phyloP scores from a whole-genome alignment of 2,113 vertebrate species.

The Cranoglanis bouderius region DNA sequence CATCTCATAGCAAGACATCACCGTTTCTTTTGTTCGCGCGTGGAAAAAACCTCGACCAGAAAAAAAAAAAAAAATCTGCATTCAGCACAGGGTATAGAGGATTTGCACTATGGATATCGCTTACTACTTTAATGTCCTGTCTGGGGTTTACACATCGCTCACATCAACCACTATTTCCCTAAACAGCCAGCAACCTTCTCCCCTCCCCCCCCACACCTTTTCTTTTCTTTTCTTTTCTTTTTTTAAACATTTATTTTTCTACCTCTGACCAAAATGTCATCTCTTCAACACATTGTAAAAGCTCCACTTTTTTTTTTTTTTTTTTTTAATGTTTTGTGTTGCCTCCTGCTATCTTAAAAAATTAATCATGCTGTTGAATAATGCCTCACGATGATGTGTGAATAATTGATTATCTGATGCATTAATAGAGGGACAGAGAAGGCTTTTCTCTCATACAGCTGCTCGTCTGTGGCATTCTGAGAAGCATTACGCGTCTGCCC shows the following conservation, averaged over 20 bases:
- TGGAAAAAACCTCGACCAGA: not conserved
- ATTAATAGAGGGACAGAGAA: slow-evolving; percentile 69
- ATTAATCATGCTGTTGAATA: slow-evolving; percentile 80
- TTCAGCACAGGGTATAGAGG: not conserved
- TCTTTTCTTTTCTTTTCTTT: slow-evolving; percentile 46
- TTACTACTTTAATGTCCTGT: slow-evolving; percentile 24
- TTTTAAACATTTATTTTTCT: not conserved
- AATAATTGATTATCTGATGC: slow-evolving; percentile 78
- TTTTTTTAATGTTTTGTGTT: slow-evolving; percentile 64
- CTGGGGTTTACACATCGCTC: slow-evolving; percentile 13
- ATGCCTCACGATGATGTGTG: slow-evolving; percentile 75
- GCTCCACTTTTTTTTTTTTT: slow-evolving; percentile 57
- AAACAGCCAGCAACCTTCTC: slow-evolving; percentile 33
- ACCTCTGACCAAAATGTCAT: slow-evolving; percentile 55
- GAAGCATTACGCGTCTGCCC: slow-evolving; percentile 31
- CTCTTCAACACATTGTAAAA: slow-evolving; percentile 65
- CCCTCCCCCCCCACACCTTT: accelerated
- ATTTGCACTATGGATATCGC: slow-evolving; percentile 25
- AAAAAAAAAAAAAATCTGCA: not conserved
- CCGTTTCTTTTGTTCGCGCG: slow-evolving; percentile 35
- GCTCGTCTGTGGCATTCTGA: slow-evolving; percentile 55
- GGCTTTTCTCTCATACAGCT: slow-evolving; percentile 62
- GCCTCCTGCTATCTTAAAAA: slow-evolving; percentile 74
- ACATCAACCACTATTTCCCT: slow-evolving; percentile 31
- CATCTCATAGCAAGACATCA: slow-evolving; percentile 41